A percentile compares a stretch with the other conserved stretches of the same genome.
Evolutionary conservation across 1,140 invertebrate genomes (phyloP).

Genomic region (Cherax quadricarinatus): DNA sequence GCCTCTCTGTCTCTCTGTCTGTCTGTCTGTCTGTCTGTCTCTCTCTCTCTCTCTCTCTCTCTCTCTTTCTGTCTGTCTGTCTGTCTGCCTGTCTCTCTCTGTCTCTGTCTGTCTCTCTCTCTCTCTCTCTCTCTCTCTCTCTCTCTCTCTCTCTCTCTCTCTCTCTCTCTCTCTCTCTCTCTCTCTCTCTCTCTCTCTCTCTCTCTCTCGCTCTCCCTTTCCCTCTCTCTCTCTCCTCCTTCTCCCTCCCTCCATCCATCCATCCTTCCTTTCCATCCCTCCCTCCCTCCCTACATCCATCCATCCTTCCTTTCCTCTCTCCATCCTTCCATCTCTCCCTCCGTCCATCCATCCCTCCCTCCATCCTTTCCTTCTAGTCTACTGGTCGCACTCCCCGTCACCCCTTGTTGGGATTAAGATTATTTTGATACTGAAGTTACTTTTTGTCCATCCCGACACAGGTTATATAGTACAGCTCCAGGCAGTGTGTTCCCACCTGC

Average conservation of each 20-base stretch:
- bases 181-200: background rate
- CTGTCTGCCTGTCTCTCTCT: too few species aligned
- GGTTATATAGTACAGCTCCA: too few species aligned
- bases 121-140: background rate
- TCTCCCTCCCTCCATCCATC: background rate
- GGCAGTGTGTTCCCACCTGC: too few species aligned
- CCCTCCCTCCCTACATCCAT: background rate
- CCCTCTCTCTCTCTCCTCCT: constrained; percentile 8
- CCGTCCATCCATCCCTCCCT: too few species aligned
- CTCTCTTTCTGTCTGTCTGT: background rate
- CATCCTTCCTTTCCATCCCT: background rate
- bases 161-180: background rate
- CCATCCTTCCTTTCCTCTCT: background rate
- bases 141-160: background rate
- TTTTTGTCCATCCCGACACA: too few species aligned
- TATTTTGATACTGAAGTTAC: too few species aligned
- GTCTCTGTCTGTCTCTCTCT: background rate
- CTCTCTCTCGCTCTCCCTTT: background rate
- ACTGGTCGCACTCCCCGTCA: background rate
- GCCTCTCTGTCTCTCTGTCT: background rate
- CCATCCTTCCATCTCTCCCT: background rate
- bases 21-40: background rate
- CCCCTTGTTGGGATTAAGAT: too few species aligned
- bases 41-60: constrained; percentile 11
- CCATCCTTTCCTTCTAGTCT: too few species aligned